Conservation (phyloP, 2,113 vertebrate genomes). For the Tyrannus savana region DNA sequence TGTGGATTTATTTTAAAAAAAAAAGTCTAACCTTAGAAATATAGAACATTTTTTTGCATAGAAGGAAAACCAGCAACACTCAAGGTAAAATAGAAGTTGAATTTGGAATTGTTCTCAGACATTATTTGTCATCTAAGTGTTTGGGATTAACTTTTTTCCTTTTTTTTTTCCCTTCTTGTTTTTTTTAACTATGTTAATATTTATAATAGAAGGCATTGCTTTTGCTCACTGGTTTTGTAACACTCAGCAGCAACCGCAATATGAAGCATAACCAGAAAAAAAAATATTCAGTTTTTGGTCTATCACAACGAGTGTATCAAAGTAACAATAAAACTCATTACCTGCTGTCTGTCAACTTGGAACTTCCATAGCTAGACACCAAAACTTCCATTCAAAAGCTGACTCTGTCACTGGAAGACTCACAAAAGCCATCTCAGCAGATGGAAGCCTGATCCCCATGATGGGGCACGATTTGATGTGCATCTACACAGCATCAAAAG, state of each 20-base stretch:
- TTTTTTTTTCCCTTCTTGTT: background rate
- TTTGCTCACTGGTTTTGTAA: background rate
- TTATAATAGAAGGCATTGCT: background rate
- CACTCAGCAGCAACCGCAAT: background rate
- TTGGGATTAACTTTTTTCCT: background rate
- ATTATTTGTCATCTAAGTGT: background rate
- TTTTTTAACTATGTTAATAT: background rate
- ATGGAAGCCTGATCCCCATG: background rate
- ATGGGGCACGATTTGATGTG: rapidly evolving
- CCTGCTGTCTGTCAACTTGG: background rate
- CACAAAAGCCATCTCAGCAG: background rate
- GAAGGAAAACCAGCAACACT: background rate
- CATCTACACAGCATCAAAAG: rapidly evolving
- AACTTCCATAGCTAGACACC: background rate
- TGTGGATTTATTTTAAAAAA: background rate
- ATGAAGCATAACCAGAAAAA: background rate
- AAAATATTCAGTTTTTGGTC: background rate
- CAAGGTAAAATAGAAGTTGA: background rate
- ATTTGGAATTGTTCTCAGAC: background rate
- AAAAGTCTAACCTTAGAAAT: background rate
- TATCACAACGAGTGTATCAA: background rate
- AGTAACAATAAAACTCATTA: background rate
- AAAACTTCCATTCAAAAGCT: background rate
- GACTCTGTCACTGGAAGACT: background rate
- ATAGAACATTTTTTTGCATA: background rate